Base-by-base conservation (phyloP, 2,113 vertebrate species). In the Dipodomys stephensi region DNA sequence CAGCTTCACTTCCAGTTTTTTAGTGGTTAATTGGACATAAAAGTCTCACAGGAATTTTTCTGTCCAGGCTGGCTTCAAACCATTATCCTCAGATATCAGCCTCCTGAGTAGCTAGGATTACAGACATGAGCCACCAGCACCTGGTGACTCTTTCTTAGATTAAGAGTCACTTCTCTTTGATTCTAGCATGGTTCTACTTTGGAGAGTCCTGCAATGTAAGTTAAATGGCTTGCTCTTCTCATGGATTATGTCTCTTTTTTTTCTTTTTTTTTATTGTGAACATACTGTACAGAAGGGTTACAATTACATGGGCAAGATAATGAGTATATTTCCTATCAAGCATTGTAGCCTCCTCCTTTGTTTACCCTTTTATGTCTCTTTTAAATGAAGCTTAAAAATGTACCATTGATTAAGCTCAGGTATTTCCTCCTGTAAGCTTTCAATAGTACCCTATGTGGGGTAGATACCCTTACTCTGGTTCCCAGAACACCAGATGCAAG, bases 181-280 rank as follows among this genome's bases (percentile, higher is more conserved):
- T 87, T 72, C 71, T 65, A 82, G 65, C 27, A 91, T 39, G 39
- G 76, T 80, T 72, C 8, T 30, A 87, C 27, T 53, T 77, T 90
- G 81, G 15, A 84, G 35, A 80, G 32, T 28, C 81, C 39, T 87
- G 35, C 23, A 80, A 78, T 88, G 53, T 90, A 49, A 22, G 23
- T 39, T 80, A 81, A 92, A 74, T 73, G 84, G 69, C 83, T 88
- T 81, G 69, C 93, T 90, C 19, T 92, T 90, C 87, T n/a, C 4
- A 0, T 90, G 46, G 28, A 22, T 93, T 92, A 49, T 39, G 5
- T 39, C 39, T 39, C 39, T 39, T 39, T 22, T 28, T 49, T 93
- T 87, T 84, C 13, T 77, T 32, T 84, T 32, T 84, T 39, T 39
- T 39, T 39, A 39, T 39, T 39, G 39, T 39, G 39, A 39, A 39